Base-by-base conservation (phyloP, 1,140 invertebrate species). In the Bombus terrestris region DNA sequence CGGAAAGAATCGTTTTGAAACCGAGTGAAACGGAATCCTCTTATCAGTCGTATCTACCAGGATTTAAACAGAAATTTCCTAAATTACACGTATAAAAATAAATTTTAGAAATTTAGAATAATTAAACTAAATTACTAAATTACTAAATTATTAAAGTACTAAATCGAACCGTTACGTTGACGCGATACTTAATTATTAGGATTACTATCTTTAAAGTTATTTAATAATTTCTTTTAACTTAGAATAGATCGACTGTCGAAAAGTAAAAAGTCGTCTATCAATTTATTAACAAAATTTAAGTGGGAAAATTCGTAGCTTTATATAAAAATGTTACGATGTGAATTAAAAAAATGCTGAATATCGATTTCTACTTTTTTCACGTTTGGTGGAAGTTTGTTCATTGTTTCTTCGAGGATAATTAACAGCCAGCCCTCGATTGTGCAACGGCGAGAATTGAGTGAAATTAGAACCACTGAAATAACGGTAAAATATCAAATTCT, bases 1-100 rank as follows among this genome's bases (percentile, higher is more conserved):
- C 88, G 57, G 53, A 41, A 68, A 59, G 76, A 80, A 80, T 85
- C 84, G 88, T 89, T 85, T 86, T 62, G 64, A 43, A 78, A 69
- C 32, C 47, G 35, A 71, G 73, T 35, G 39, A 64, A 73, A 53
- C 3, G 47, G 47, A 18, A 81, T 35, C 74, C 53, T 62, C 83
- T 83, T 80, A 71, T 83, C 68, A 74, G n/a, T 66, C 85, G 76
- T 69, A 79, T 79, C 86, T 75, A 88, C 71, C 69, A 71, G 43
- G 59, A 68, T 76, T 59, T 69, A 35, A 69, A 81, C 64, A 59
- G 87, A 81, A 69, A 85, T 88, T 81, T 80, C 25, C 1, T 28
- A 28, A 37, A 53, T 53, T 22, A 22, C 47, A 53, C 0, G 47
- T 2, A 53, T 22, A 53, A 53, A 22, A 53, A 22, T 32, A 6